Percentiles rank a stretch among this genome's conserved stretches.
These are phyloP conservation scores for Ganaspis sp. DNA, from an alignment of 1,140 invertebrate genomes.

Conservation along the genomic window DNA sequence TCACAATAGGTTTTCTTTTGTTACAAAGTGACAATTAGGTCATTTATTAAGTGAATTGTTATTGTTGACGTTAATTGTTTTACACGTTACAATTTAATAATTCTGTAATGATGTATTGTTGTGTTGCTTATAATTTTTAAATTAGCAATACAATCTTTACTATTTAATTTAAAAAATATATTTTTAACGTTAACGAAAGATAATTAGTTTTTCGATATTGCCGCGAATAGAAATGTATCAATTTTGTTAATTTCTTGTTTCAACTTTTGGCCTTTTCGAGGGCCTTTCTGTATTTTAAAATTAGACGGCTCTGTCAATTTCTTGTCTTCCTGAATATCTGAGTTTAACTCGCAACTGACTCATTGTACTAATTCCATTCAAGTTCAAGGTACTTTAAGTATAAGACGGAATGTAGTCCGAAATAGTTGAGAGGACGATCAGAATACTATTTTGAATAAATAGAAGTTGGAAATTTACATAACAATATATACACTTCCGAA, in stretches of 20 bases:
- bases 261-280: too few relatives aligned
- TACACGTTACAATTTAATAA: too few relatives aligned
- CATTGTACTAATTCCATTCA: constrained; percentile 17
- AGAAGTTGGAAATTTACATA: background rate
- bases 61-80: too few relatives aligned
- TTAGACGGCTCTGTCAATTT: background rate
- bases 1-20: background rate
- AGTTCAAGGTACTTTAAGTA: constrained; percentile 19
- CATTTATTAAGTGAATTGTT: too few relatives aligned
- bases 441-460: background rate
- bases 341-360: background rate
- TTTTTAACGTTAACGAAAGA: too few relatives aligned
- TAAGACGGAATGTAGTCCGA: constrained; percentile 14
- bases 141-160: too few relatives aligned
- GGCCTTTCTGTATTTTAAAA: background rate
- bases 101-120: too few relatives aligned
- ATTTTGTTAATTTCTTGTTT: background rate
- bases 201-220: too few relatives aligned
- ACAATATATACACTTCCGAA: background rate
- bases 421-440: background rate
- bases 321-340: background rate
- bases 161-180: too few relatives aligned
- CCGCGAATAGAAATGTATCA: background rate
- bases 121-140: too few relatives aligned
- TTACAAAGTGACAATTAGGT: background rate